phyloP scores from a whole-genome alignment of 2,888 invertebrate species.

The Myopa testacea region DNA sequence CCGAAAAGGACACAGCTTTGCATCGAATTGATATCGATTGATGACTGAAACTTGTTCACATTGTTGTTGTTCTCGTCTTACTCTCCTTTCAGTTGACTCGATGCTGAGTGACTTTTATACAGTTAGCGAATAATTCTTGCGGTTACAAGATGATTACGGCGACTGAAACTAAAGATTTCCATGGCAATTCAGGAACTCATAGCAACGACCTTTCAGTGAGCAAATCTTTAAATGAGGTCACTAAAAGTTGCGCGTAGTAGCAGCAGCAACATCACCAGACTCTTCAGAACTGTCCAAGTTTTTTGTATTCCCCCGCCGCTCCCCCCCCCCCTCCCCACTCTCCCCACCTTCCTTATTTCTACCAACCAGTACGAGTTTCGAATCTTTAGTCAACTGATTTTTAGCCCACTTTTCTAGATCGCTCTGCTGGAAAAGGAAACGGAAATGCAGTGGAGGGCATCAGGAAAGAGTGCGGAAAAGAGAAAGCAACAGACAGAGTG shows the following conservation, averaged over 20 bases:
- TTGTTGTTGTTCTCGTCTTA: no score
- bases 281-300: background rate
- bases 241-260: conserved; percentile 6
- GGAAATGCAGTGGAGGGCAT: conserved; percentile 17
- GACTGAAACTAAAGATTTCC: no score
- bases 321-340: background rate
- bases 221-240: conserved; percentile 25
- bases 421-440: background rate
- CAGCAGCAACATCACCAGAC: conserved; percentile 11
- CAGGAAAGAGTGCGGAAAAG: background rate
- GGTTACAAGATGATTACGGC: no score
- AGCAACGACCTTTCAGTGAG: conserved; percentile 5
- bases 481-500: no score
- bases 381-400: background rate
- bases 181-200: background rate
- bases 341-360: background rate
- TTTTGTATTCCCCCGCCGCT: background rate
- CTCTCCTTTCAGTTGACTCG: no score
- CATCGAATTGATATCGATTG: no score
- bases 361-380: background rate
- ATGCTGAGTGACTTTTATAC: no score
- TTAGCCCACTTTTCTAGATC: background rate
- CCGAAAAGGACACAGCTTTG: no score
- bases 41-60: no score
- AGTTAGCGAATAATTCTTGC: no score